Conservation (phyloP, 2,888 invertebrate species). For the Aricia artaxerxes region DNA sequence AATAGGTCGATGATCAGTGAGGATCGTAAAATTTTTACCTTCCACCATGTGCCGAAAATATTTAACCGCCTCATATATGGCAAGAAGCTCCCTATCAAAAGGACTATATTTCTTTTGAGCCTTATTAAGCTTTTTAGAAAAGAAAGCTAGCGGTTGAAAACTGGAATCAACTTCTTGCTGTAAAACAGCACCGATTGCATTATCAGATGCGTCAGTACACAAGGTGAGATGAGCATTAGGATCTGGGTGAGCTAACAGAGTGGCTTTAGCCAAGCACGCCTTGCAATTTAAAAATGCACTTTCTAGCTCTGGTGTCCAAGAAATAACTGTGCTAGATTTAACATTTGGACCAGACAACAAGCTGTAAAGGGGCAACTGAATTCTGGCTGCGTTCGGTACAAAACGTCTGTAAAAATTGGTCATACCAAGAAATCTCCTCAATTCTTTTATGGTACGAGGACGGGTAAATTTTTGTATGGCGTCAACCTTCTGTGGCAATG, state of each 20-base stretch:
- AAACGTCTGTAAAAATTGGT: conserved; percentile 37
- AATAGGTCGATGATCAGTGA: background rate
- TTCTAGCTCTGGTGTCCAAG: conserved; percentile 31
- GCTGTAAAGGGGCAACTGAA: conserved; percentile 34
- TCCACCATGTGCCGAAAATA: background rate
- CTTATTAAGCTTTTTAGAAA: background rate
- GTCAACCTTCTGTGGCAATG: conserved; percentile 21
- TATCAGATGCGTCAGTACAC: background rate
- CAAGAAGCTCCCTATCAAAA: background rate
- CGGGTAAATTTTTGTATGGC: conserved; percentile 28
- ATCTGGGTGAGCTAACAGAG: background rate
- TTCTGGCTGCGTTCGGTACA: conserved; percentile 36
- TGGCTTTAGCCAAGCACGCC: conserved; percentile 5
- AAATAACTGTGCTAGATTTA: conserved; percentile 30
- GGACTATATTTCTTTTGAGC: background rate
- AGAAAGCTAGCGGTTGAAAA: conserved; percentile 8
- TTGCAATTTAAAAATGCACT: conserved; percentile 28
- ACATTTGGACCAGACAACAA: conserved; percentile 22
- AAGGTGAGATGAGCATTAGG: background rate
- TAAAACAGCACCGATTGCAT: conserved; percentile 2
- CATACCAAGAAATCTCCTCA: conserved; percentile 41
- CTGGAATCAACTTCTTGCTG: background rate
- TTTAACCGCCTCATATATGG: background rate
- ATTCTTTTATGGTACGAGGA: conserved; percentile 42
- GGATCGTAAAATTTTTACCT: background rate